Evolutionary conservation across 2,888 invertebrate species (phyloP).

Genomic region (Carcina quercana): DNA sequence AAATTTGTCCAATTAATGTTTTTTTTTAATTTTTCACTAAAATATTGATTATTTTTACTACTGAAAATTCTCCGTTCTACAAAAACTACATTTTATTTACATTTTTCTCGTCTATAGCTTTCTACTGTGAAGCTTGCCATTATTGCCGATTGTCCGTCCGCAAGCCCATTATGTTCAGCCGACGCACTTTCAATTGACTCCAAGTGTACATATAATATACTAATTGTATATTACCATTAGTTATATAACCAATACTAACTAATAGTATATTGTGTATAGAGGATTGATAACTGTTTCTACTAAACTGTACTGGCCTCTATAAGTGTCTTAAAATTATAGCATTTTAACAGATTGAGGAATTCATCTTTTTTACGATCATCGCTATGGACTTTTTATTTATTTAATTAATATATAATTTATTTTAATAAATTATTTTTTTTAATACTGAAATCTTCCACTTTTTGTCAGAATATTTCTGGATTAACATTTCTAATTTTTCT

Average conservation of each 20-base stretch:
- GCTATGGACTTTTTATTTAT: too few relatives aligned
- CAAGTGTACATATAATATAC: too few relatives aligned
- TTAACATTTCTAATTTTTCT: neutral
- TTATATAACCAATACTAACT: too few relatives aligned
- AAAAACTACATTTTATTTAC: neutral
- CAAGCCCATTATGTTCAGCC: neutral
- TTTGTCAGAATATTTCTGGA: neutral
- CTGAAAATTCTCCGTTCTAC: neutral
- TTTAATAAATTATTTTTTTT: neutral
- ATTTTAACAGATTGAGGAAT: neutral
- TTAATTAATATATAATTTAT: too few relatives aligned
- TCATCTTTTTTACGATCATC: neutral
- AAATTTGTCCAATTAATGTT: neutral
- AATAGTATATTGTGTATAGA: neutral
- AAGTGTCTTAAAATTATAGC: neutral
- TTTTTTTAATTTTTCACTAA: neutral
- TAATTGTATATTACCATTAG: too few relatives aligned
- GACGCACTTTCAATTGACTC: neutral
- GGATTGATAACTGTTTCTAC: neutral
- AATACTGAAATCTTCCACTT: neutral
- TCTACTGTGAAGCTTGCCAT: neutral
- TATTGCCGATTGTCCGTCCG: neutral
- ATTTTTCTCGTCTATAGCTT: neutral
- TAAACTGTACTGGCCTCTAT: neutral
- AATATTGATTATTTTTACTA: neutral